Evolutionary conservation across 2,113 vertebrate species (phyloP).

Genomic region (Sebastes schlegelii): DNA sequence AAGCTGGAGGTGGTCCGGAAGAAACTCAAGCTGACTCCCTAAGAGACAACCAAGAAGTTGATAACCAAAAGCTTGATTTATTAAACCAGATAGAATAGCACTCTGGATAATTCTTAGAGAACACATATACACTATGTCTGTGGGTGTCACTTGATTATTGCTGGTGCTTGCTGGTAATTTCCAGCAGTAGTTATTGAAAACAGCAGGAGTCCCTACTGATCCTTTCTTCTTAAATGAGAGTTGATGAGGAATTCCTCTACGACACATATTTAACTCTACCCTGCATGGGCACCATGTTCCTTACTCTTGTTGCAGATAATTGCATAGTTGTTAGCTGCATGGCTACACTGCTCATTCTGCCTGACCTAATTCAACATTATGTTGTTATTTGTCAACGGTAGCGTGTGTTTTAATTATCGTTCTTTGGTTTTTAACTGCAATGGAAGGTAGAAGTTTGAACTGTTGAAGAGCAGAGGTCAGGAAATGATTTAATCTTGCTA

Average conservation of each 20-base stretch:
- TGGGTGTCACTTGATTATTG: too few relatives aligned
- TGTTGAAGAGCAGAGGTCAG: background rate
- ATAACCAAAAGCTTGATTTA: background rate
- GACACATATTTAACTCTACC: background rate
- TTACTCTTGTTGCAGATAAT: background rate
- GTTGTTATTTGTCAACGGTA: background rate
- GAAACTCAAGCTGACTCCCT: background rate
- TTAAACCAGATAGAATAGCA: background rate
- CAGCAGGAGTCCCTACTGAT: background rate
- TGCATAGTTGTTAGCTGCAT: slow-evolving; percentile 1
- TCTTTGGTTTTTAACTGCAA: background rate
- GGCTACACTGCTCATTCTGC: background rate
- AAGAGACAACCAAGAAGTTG: background rate
- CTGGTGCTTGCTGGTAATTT: background rate
- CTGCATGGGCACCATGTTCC: background rate
- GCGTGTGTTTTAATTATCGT: background rate
- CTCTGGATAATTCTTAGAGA: background rate
- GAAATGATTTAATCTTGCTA: background rate
- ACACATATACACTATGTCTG: background rate
- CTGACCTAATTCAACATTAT: background rate
- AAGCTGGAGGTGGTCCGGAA: background rate
- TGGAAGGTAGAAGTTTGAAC: background rate
- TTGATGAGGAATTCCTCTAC: slow-evolving; percentile 25
- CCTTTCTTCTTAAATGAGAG: background rate
- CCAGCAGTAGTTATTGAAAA: background rate